Base-by-base conservation (phyloP, 2,113 vertebrate genomes). In the Nothobranchius kuhntae region DNA sequence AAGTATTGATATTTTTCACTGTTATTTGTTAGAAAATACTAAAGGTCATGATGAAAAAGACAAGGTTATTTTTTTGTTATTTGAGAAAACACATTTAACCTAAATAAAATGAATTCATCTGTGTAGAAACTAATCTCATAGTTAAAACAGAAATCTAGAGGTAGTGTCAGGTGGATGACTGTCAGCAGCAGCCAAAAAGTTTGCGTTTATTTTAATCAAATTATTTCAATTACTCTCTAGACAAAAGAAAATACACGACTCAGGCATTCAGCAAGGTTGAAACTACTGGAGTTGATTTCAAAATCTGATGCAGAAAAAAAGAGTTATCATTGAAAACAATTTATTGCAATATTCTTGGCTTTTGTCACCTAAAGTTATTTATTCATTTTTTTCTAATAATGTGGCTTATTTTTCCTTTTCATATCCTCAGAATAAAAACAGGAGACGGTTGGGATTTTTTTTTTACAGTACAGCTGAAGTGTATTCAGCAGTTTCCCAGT, bases 391-490 rank as follows among this genome's bases (percentile, higher is more conserved):
- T n/a, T 15, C 30, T 4, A 3, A 30, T 30, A 30, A 30, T 30
- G 2, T 4, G 30, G 30, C 4, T 30, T 30, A 30, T 30, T 30
- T 30, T 30, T 30, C 2, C 4, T 30, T 30, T 30, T 30, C 30
- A 30, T 4, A 30, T 30, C 4, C 30, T 30, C 30, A 1, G 30
- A 30, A 30, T 40, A 9, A 4, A 40, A 40, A 40, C 38, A 40
- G 6, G 38, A 40, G 7, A 1, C 38, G 4, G 7, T 30, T 30
- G 30, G 1, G 30, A 40, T 40, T 13, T 67, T 51, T 51, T 8
- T 48, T n/a, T 48, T 56, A 68, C 61, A 57, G 26, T 17, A 56
- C 61, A 36, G 21, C 56, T 61, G 58, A 36, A 7, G 17, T 64
- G 66, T 36, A 51, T 52, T 67, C 26, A 21, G 1, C 12, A 55